Base-by-base conservation (phyloP, 2,888 invertebrate genomes). In the Eugnorisma glareosa region DNA sequence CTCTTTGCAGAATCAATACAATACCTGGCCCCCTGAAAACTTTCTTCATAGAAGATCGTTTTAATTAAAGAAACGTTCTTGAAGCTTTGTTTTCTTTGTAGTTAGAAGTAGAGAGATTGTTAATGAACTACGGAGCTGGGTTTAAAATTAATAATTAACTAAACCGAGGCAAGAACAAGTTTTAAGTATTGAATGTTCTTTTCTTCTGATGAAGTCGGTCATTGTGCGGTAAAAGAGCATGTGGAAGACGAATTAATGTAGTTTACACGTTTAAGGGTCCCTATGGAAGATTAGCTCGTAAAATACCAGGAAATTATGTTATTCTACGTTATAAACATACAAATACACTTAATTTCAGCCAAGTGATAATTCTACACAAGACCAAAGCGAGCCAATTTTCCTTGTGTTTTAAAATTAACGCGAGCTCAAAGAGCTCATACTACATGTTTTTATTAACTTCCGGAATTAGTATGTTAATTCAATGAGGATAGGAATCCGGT, bases 361-460 rank as follows among this genome's bases (percentile, higher is more conserved):
- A 61, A 75, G 37, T 75, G 73, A 48, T 67, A 43, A 67, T 73
- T 75, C 31, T 67, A 54, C 31, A 31, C 31, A 24, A 64, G 21
- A 76, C 31, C 28, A 40, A 61, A 73, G 48, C 40, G 43, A 48
- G 45, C 40, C n/a, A 57, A 77, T 69, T 78, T 63, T 57, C 57
- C n/a, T 61, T 11, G 15, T 54, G 57, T 70, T 67, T 73, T 64
- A 31, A 68, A 73, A 85, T 77, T 63, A 63, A 21, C 48, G 70
- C 35, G 40, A 75, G 28, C 40, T 63, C 37, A 64, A 73, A 77
- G 61, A 71, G 63, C 67, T 57, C 64, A 48, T 61, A 61, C 43
- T 59, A 48, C 71, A 54, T 75, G 85, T 84, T 77, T 73, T 69
- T 71, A 77, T 74, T 82, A 77, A 83, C 82, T 82, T 82, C 31